Evolutionary conservation across 2,797 vertebrate species (phyloP).

Genomic region (Halcyon smyrnensis): DNA sequence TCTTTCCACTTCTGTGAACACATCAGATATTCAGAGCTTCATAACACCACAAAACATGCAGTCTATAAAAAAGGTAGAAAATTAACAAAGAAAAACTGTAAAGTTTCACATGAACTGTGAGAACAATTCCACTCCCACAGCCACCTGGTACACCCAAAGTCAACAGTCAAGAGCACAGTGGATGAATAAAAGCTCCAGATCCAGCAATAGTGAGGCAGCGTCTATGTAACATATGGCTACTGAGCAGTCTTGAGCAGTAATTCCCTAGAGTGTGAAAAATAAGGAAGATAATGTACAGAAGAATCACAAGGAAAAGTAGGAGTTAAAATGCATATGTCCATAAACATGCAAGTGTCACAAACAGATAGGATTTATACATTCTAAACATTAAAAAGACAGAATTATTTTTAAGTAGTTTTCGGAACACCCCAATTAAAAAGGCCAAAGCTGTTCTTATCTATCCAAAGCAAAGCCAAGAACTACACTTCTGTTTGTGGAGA

Average conservation of each 20-base stretch:
- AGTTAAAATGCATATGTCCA: not conserved
- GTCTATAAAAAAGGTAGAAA: not conserved
- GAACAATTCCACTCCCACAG: not conserved
- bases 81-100: not conserved
- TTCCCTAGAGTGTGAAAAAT: not conserved
- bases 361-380: not conserved
- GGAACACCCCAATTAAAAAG: not conserved
- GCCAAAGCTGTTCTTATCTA: not conserved
- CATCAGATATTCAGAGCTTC: not conserved
- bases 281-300: not conserved
- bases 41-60: not conserved
- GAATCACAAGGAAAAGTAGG: not conserved
- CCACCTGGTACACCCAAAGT: not conserved
- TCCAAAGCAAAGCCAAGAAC: not conserved
- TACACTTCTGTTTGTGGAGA: not conserved
- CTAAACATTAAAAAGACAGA: not conserved
- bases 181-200: not conserved
- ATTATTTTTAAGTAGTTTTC: not conserved
- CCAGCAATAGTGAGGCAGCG: not conserved
- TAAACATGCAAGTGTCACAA: fast-evolving
- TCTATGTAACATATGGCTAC: not conserved
- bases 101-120: not conserved
- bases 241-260: not conserved
- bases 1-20: not conserved
- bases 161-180: not conserved